Evolutionary conservation across 1,140 invertebrate species (phyloP).

Genomic region (Bombyx mori): DNA sequence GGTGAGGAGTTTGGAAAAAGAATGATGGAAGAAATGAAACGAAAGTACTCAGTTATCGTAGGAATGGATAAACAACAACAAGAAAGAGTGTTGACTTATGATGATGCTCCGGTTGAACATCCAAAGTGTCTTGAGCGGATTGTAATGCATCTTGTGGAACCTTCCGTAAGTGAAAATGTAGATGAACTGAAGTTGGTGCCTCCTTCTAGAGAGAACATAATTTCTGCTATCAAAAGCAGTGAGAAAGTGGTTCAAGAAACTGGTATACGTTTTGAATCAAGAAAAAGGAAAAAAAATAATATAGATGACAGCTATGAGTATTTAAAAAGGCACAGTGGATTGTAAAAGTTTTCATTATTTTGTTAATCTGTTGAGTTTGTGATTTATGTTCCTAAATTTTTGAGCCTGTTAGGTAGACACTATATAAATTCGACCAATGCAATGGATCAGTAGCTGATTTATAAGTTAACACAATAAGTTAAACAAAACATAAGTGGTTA

Average conservation of each 20-base stretch:
- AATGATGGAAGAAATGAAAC: slow-evolving; percentile 83
- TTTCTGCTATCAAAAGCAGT: slow-evolving; percentile 60
- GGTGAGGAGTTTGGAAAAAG: slow-evolving; percentile 79
- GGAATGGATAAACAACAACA: slow-evolving; percentile 56
- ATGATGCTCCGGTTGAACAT: slow-evolving; percentile 76
- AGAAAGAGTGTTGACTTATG: slow-evolving; percentile 29
- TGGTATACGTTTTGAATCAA: slow-evolving; percentile 52
- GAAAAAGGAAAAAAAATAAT: slow-evolving; percentile 53
- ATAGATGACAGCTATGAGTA: slow-evolving; percentile 37
- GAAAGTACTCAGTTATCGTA: slow-evolving; percentile 79
- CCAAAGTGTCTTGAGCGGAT: slow-evolving; percentile 77
- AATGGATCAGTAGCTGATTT: too few species aligned
- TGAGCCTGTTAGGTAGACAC: slow-evolving; percentile 1
- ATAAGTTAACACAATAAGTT: too few species aligned
- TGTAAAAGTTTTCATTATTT: slow-evolving; percentile 9
- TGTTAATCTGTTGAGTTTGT: slow-evolving; percentile 16
- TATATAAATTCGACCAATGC: neutral
- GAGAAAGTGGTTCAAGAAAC: slow-evolving; percentile 56
- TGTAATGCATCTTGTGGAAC: slow-evolving; percentile 77
- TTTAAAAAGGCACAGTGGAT: slow-evolving; percentile 44
- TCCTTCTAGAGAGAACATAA: slow-evolving; percentile 61
- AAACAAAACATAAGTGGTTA: too few species aligned
- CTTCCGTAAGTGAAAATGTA: slow-evolving; percentile 63
- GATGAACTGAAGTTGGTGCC: slow-evolving; percentile 49
- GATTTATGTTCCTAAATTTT: slow-evolving; percentile 24